Conservation (phyloP, 2,113 vertebrate genomes). For the Pangasianodon hypophthalmus region DNA sequence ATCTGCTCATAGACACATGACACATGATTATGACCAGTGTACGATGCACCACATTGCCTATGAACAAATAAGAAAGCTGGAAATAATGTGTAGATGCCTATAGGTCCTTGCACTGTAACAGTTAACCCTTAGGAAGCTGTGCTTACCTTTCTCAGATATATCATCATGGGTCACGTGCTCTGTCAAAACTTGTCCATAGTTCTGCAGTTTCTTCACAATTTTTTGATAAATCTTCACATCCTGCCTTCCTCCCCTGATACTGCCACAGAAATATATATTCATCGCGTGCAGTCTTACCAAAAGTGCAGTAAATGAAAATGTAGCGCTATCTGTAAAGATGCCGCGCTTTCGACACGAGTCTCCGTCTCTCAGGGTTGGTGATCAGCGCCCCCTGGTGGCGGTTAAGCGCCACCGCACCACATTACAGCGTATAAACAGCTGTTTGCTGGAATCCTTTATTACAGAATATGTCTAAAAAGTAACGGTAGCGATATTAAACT, state of each 20-base stretch:
- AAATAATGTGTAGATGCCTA: not conserved
- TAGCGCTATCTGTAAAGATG: not conserved
- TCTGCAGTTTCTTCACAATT: slow-evolving; percentile 68
- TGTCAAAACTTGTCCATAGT: slow-evolving; percentile 68
- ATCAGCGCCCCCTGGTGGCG: slow-evolving; percentile 8
- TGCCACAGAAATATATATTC: slow-evolving; percentile 77
- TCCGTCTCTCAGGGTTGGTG: not conserved
- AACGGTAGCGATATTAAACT: not conserved
- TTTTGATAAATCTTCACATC: slow-evolving; percentile 66
- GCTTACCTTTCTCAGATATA: slow-evolving; percentile 56
- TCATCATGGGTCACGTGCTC: slow-evolving; percentile 38
- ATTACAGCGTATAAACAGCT: not conserved
- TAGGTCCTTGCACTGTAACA: not conserved
- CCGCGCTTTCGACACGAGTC: no score
- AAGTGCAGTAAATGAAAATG: not conserved
- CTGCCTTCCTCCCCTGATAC: slow-evolving; percentile 73
- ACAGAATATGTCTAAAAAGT: not conserved
- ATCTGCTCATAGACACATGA: not conserved
- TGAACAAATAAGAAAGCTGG: not conserved
- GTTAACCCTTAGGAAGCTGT: no score
- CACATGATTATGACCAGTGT: not conserved
- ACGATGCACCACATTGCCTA: not conserved
- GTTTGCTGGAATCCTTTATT: not conserved
- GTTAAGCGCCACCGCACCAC: not conserved
- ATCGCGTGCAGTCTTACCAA: slow-evolving; percentile 7